Percentiles rank a stretch among this genome's conserved stretches.
Evolutionary conservation across 1,140 invertebrate species (phyloP).

Genomic region (Trachelipus rathkii): DNA sequence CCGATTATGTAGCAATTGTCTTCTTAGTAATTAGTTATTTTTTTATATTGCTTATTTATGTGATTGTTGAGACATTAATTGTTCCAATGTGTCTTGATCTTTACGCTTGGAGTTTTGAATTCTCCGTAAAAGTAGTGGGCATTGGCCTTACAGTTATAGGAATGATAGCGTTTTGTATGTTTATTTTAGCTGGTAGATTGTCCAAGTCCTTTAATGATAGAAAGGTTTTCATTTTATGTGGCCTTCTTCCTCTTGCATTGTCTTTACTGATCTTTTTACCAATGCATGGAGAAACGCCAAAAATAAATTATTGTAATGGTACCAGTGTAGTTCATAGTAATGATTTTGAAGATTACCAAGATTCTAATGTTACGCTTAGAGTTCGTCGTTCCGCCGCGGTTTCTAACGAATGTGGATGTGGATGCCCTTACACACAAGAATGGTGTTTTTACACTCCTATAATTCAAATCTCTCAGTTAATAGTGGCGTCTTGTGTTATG

Average conservation of each 20-base stretch:
- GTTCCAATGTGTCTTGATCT: conserved; percentile 42
- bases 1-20: conserved; percentile 71
- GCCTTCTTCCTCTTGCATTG: conserved; percentile 31
- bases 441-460: conserved; percentile 44
- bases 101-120: conserved; percentile 41
- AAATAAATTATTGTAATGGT: conserved; percentile 39
- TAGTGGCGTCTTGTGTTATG: conserved; percentile 27
- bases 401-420: conserved; percentile 22
- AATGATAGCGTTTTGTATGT: conserved; percentile 32
- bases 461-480: conserved; percentile 36
- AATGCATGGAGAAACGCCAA: conserved; percentile 34
- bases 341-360: too few species aligned
- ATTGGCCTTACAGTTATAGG: conserved; percentile 38
- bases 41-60: conserved; percentile 81
- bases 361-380: neutral
- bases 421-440: conserved; percentile 38
- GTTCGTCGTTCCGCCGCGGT: neutral
- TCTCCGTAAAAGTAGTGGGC: conserved; percentile 37
- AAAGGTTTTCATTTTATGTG: conserved; percentile 32
- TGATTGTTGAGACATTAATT: conserved; percentile 74
- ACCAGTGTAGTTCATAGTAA: neutral
- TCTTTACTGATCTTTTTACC: conserved; percentile 34
- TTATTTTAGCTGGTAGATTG: conserved; percentile 23
- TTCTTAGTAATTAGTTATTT: conserved; percentile 76
- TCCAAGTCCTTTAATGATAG: conserved; percentile 36